Conservation (phyloP, 2,113 vertebrate species). For the Channa maculata region DNA sequence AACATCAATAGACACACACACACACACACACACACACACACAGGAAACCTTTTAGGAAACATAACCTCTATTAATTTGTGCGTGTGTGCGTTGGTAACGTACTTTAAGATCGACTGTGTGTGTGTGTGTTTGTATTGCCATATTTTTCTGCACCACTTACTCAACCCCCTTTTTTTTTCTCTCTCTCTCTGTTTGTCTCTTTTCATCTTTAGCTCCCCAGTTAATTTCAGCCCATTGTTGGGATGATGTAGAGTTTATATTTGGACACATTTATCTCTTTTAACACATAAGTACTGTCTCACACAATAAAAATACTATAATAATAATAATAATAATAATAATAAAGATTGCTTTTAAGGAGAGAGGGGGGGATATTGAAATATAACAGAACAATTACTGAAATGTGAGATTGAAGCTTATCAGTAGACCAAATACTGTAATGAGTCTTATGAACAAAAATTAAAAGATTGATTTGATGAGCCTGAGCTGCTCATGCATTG, state of each 20-base stretch:
- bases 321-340: too few species aligned
- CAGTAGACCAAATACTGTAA: too few species aligned
- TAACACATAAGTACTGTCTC: background rate
- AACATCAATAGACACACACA: background rate
- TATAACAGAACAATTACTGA: too few species aligned
- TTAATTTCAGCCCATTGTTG: background rate
- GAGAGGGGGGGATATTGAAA: too few species aligned
- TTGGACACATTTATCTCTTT: background rate
- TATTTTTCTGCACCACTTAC: background rate
- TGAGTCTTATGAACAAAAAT: too few species aligned
- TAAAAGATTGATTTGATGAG: too few species aligned
- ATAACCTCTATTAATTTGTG: background rate
- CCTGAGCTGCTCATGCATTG: too few species aligned
- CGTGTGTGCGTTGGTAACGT: background rate
- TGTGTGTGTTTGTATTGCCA: constrained; percentile 2
- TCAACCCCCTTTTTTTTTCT: background rate
- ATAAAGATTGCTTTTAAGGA: background rate
- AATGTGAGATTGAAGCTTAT: too few species aligned
- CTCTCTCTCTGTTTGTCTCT: background rate
- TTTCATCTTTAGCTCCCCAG: background rate
- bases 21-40: background rate
- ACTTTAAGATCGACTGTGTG: background rate
- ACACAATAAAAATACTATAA: too few species aligned
- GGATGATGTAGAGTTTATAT: background rate
- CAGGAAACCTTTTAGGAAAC: background rate